A percentile compares a stretch with the other conserved stretches of the same genome.
These are phyloP conservation scores for Cyclopterus lumpus DNA, from an alignment of 2,797 vertebrate genomes.

Conservation along the genomic window DNA sequence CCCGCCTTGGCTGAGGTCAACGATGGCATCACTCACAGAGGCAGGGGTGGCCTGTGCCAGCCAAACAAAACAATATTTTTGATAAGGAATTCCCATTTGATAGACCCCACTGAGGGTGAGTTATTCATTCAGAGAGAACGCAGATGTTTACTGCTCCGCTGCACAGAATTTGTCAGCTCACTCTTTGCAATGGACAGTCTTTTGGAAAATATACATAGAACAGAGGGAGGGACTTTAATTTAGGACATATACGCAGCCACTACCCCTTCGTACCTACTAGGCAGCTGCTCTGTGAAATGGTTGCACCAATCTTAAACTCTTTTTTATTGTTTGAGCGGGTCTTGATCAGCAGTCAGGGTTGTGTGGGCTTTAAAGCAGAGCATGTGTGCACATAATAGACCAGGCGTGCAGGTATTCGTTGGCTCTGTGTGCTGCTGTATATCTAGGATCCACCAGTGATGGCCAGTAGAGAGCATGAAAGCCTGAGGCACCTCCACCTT, in stretches of 20 bases:
- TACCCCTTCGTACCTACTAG: background rate
- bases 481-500: too few relatives aligned
- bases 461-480: too few relatives aligned
- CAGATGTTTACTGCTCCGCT: background rate
- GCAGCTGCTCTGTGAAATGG: background rate
- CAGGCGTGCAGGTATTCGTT: constrained; percentile 5
- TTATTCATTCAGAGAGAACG: background rate
- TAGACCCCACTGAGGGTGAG: background rate
- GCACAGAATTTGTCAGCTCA: background rate
- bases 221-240: constrained; percentile 3
- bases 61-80: background rate
- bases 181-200: constrained; percentile 3
- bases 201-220: background rate
- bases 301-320: constrained; percentile 18
- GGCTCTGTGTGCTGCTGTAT: background rate
- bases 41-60: constrained; percentile 45
- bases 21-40: constrained; percentile 50
- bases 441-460: background rate
- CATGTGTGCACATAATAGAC: background rate
- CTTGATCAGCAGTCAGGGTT: constrained; percentile 5
- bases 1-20: constrained; percentile 56
- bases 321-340: constrained; percentile 26
- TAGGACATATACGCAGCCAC: background rate
- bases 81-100: background rate
- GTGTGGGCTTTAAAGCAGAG: background rate